phyloP scores from a whole-genome alignment of 2,797 vertebrate species.

The Melanotaenia nigrans region DNA sequence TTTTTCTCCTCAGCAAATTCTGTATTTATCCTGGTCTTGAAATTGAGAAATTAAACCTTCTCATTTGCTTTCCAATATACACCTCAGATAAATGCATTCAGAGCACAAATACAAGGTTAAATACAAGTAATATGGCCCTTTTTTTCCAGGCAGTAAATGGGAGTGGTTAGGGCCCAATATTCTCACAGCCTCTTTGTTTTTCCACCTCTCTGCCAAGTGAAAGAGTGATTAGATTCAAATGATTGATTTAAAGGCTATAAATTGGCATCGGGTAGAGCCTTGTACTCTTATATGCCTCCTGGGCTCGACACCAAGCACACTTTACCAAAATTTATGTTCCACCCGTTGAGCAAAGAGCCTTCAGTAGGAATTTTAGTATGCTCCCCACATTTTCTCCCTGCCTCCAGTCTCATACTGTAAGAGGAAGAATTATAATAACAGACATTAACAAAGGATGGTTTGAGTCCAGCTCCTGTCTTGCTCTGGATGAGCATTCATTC shows the following conservation, averaged over 20 bases:
- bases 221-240: slow-evolving; percentile 49
- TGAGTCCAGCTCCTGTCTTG: slow-evolving; percentile 18
- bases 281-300: slow-evolving; percentile 40
- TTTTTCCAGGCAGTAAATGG: slow-evolving; percentile 23
- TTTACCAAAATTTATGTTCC: slow-evolving; percentile 40
- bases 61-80: slow-evolving; percentile 11
- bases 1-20: not conserved
- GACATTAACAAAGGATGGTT: slow-evolving; percentile 32
- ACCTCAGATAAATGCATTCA: slow-evolving; percentile 11
- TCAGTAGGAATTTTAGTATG: slow-evolving; percentile 14
- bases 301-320: slow-evolving; percentile 26
- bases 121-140: slow-evolving; percentile 31
- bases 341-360: slow-evolving; percentile 40
- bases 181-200: slow-evolving; percentile 30
- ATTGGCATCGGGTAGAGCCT: slow-evolving; percentile 37
- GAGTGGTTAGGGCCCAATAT: slow-evolving; percentile 2
- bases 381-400: slow-evolving; percentile 1
- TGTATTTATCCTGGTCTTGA: slow-evolving; percentile 7
- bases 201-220: slow-evolving; percentile 39
- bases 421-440: slow-evolving; percentile 25
- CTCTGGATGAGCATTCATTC: slow-evolving; percentile 14
- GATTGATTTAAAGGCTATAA: slow-evolving; percentile 39
- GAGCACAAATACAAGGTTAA: slow-evolving; percentile 31
- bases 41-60: slow-evolving; percentile 11
- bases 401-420: slow-evolving; percentile 26